Conservation (phyloP, 2,797 vertebrate species). For the Tenualosa ilisha region DNA sequence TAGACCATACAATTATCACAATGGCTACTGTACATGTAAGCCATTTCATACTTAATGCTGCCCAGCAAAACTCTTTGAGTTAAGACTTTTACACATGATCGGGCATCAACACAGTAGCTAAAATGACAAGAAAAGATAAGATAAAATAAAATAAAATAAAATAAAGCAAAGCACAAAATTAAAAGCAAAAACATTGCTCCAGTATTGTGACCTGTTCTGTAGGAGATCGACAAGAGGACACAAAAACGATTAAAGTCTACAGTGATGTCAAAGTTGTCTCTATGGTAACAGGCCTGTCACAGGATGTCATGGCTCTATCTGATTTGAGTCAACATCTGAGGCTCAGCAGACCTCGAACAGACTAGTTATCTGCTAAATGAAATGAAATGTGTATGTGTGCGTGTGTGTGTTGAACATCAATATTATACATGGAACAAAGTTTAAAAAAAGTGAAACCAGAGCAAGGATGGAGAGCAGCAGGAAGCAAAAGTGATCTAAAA, state of each 20-base stretch:
- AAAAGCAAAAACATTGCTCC: conserved; percentile 25
- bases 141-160: neutral
- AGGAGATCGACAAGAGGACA: conserved; percentile 28
- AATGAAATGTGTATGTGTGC: neutral
- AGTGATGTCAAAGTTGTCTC: conserved; percentile 40
- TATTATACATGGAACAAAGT: neutral
- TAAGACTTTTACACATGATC: conserved; percentile 15
- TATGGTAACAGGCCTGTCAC: conserved; percentile 28
- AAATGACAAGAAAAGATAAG: neutral
- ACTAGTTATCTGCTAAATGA: conserved; percentile 35
- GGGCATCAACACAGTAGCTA: conserved; percentile 1
- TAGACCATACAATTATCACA: neutral
- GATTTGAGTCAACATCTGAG: neutral
- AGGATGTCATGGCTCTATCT: conserved; percentile 4
- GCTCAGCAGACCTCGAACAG: conserved; percentile 22
- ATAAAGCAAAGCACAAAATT: neutral
- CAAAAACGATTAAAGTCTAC: conserved; percentile 19
- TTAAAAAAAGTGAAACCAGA: neutral
- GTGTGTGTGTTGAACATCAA: neutral
- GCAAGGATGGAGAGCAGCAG: neutral
- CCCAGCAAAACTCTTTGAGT: conserved; percentile 5
- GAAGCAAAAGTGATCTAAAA: neutral
- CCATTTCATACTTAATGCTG: conserved; percentile 13
- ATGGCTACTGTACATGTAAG: conserved; percentile 17
- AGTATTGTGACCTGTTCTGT: conserved; percentile 25